Conservation (phyloP, 2,797 vertebrate species). For the Tenualosa ilisha region DNA sequence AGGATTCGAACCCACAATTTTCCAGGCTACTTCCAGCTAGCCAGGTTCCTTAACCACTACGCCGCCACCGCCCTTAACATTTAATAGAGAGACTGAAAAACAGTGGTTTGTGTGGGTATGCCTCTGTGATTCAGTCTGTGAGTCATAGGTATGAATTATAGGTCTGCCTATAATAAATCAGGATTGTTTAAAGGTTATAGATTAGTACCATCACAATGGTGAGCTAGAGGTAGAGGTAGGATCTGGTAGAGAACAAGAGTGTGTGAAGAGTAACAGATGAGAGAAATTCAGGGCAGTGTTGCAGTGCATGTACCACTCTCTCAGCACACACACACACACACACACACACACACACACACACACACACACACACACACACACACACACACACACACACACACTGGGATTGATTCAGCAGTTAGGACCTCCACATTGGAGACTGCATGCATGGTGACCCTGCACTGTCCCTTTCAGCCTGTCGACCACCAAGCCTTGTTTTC, state of each 20-base stretch:
- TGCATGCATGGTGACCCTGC: slow-evolving; percentile 19
- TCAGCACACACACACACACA: no score
- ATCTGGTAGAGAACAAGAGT: no score
- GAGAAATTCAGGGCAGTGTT: neutral
- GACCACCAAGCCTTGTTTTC: slow-evolving; percentile 57
- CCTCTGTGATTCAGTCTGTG: neutral
- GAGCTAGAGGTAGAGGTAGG: no score
- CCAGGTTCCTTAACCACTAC: no score
- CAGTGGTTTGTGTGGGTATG: neutral
- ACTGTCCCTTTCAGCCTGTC: neutral
- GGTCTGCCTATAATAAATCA: neutral
- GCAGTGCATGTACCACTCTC: neutral
- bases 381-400: no score
- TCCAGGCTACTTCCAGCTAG: no score
- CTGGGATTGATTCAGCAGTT: slow-evolving; percentile 30
- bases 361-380: no score
- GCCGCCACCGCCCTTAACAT: no score
- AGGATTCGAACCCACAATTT: no score
- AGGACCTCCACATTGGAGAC: slow-evolving; percentile 41
- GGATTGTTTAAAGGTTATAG: neutral
- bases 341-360: no score
- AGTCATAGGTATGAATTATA: neutral
- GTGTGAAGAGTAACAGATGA: neutral
- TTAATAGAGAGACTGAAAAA: neutral
- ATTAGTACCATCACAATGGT: neutral